Base-by-base conservation (phyloP, 2,888 invertebrate genomes). In the Sarcophaga caerulescens region DNA sequence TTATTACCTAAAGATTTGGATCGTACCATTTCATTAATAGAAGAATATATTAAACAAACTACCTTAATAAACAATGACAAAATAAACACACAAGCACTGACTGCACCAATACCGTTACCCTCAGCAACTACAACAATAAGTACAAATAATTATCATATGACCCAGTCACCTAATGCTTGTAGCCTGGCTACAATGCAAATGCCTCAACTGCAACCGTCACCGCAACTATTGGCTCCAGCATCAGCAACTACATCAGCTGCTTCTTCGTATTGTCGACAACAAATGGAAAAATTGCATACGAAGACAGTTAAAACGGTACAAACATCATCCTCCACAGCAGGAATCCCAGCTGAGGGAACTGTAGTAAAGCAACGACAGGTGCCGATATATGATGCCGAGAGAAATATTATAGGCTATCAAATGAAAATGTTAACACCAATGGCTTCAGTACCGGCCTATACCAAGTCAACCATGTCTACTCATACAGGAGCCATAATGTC, bases 1-100 rank as follows among this genome's bases (percentile, higher is more conserved):
- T 45, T 90, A 0, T 66, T 87, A 25, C 87, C 90, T 1, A 88
- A 88, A 21, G 91, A 91, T 78, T 86, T 92, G 4, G 89, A 90
- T 14, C 86, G 89, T 45, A 90, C 90, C 17, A 89, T 89, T 12
- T 89, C 89, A 25, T 68, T 92, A 25, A 80, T 92, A 14, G 90
- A 92, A 69, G 90, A 90, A 79, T 92, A 91, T 84, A 84, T 85
- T 10, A 79, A 81, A 47, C 85, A 85, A 25, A 75, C 66, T 1
- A 6, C 70, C 11, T 6, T 77, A 21, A 14, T 81, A 52, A 44
- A 59, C 52, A 71, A 65, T 57, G 59, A 45, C 17, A 21, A 45
- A 35, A 23, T 52, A 1, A 73, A n/a, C 21, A 65, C 59, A 35
- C 14, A 52, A 57, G 1, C n/a, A 6, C 19, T 19, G 3, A 19